Evolutionary conservation across 2,797 vertebrate species (phyloP), one percentile per base, ranked within the genome.

Genomic region (Echeneis naucrates): DNA sequence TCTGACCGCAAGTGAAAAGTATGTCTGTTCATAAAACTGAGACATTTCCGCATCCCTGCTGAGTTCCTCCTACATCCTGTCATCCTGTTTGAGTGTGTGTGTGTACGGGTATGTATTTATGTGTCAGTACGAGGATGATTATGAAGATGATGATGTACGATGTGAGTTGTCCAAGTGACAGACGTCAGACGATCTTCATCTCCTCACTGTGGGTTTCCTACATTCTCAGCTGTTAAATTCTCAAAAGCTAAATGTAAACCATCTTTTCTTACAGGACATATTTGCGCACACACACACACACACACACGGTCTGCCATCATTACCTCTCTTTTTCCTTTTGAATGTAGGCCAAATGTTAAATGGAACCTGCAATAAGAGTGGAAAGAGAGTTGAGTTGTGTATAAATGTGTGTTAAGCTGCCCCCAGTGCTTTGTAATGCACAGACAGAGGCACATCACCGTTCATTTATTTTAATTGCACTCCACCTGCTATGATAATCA

Each of bases 391-490:
- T 73, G 74, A 75, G 68, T 63, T 72, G 80, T 68, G 71, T 71
- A 35, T 75, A 52, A 73, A 75, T 63, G 72, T 62, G 59, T 68
- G 75, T 75, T 68, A 50, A 81, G 48, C 62, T 0, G 77, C 89
- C 85, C 45, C 65, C n/a, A 71, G 89, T 85, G 14, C 65, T 92
- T 80, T 83, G 72, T 81, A 77, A 83, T 55, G 44, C 71, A 56
- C 45, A 72, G 80, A 86, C 85, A 85, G 60, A 73, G 62, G 72
- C 75, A 72, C 56, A 87, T 88, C 87, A 53, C 84, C 77, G 89
- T 92, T 91, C 87, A 91, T 92, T 90, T 89, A 92, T 94, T 92
- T 89, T 88, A 93, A 93, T 92, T 93, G 82, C 86, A 80, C 87
- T 92, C 85, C 87, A 91, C 82, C 88, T 94, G 90, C 88, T 90